Evolutionary conservation across 2,888 invertebrate genomes (phyloP), one percentile per base, ranked within the genome.

Genomic region (Nemotelus nigrinus): DNA sequence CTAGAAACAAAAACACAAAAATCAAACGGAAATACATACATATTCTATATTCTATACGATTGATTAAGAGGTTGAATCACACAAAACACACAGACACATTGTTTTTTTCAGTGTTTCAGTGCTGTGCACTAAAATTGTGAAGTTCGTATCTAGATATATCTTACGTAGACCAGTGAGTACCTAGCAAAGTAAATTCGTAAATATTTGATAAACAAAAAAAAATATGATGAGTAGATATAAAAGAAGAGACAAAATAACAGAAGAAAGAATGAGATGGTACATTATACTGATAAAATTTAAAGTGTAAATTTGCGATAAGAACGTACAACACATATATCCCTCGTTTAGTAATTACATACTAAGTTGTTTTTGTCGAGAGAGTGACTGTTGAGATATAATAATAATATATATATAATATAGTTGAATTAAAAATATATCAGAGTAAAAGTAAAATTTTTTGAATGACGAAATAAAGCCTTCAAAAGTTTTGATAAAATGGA

Each of bases 381-480:
- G 70, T 55, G 70, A 70, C 70, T 70, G 70, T 70, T 70, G 70
- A 70, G 55, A 55, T 70, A 70, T 70, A 70, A 53, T 25, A 25
- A 25, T 25, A 25, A 25, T 25, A 25, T 25, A 25, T 25, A 25
- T 25, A 25, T 25, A 25, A 41, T 10, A 53, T 70, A 70, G 70
- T 70, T 70, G 70, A 70, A 70, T 70, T 70, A 55, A 70, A 60
- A 70, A 43, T 53, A 70, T 70, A 70, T 70, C 50, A 45, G 43
- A 39, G 43, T 63, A 3, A 25, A 25, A 25, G 25, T 57, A n/a
- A 60, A 60, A 47, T 55, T 70, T 70, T 70, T 70, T 70, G 70
- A 70, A 70, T 70, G 70, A 70, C 70, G 55, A 70, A 70, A 70
- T 70, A 70, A n/a, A 70, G 70, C 70, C 70, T 70, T 70, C 70